Evolutionary conservation across 1,140 invertebrate species (phyloP).

Genomic region (Subanguina moxae): DNA sequence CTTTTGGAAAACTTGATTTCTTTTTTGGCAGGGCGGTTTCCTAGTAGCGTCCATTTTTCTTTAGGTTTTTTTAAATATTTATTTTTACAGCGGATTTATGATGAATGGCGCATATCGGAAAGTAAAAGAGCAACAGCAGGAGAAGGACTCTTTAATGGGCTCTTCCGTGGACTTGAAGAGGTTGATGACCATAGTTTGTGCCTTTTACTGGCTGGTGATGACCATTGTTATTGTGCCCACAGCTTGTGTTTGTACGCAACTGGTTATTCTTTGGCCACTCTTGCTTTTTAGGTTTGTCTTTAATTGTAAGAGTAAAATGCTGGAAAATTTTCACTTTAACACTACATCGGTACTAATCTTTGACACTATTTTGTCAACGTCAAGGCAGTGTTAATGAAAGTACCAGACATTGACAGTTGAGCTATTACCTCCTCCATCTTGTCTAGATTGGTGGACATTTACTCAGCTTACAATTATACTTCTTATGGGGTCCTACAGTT

Average conservation of each 20-base stretch:
- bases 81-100: too few species aligned
- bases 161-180: constrained; percentile 31
- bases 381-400: constrained; percentile 1
- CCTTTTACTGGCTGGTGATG: constrained; percentile 55
- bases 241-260: constrained; percentile 45
- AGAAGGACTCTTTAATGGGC: neutral
- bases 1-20: too few species aligned
- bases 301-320: constrained; percentile 4
- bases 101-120: too few species aligned
- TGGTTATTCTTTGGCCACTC: constrained; percentile 37
- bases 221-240: constrained; percentile 51
- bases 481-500: too few species aligned
- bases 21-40: too few species aligned
- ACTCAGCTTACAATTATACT: neutral
- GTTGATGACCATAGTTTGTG: constrained; percentile 37
- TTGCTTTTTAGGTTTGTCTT: constrained; percentile 33
- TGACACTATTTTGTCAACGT: neutral
- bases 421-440: neutral
- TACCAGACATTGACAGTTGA: neutral
- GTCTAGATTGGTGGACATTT: neutral
- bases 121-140: neutral
- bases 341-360: constrained; percentile 5
- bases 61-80: too few species aligned
- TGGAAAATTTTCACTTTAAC: neutral
- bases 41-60: too few species aligned